phyloP scores from a whole-genome alignment of 2,797 vertebrate genomes.

The Lates japonicus region DNA sequence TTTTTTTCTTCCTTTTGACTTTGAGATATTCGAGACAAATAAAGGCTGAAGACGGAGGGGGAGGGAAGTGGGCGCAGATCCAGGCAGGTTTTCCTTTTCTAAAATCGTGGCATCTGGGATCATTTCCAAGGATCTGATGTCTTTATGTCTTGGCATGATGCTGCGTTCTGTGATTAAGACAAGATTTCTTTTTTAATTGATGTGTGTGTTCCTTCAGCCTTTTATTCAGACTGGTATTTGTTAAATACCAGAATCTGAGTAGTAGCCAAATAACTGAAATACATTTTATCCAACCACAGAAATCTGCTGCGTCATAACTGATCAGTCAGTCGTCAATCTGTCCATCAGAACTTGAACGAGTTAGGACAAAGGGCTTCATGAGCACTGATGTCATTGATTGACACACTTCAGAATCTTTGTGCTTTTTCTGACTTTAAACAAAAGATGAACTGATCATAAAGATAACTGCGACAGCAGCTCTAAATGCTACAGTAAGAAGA shows the following conservation, averaged over 20 bases:
- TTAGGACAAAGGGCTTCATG: no score
- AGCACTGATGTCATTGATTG: no score
- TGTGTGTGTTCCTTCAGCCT: constrained; percentile 9
- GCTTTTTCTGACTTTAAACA: background rate
- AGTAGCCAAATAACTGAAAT: constrained; percentile 9
- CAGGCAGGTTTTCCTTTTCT: constrained; percentile 36
- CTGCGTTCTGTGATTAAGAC: constrained; percentile 42
- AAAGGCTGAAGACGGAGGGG: background rate
- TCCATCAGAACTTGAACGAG: no score
- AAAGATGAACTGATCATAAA: background rate
- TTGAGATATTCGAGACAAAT: constrained; percentile 43
- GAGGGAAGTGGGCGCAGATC: constrained; percentile 21
- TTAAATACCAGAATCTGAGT: constrained; percentile 11
- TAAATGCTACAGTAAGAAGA: background rate
- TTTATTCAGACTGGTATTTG: constrained; percentile 12
- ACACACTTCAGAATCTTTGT: no score
- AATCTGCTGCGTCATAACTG: background rate
- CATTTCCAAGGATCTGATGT: constrained; percentile 49
- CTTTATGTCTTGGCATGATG: constrained; percentile 48
- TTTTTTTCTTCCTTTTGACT: constrained; percentile 22
- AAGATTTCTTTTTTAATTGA: constrained; percentile 8
- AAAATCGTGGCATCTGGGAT: constrained; percentile 12
- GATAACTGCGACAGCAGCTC: background rate
- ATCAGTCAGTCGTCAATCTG: background rate
- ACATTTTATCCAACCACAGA: background rate